Evolutionary conservation across 2,113 vertebrate genomes (phyloP).

Genomic region (Illadopsis cleaveri): DNA sequence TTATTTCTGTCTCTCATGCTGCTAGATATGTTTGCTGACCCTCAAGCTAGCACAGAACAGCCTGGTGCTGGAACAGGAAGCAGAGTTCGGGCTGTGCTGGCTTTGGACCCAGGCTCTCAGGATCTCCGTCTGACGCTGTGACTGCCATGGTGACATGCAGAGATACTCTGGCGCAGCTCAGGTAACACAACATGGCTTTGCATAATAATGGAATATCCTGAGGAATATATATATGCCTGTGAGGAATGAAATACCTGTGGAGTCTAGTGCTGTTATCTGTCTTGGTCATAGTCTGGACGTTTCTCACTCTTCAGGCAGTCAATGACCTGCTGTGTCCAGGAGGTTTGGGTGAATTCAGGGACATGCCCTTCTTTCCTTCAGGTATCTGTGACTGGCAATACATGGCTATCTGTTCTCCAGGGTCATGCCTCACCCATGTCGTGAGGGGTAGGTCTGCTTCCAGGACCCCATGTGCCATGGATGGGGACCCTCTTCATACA

Average conservation of each 20-base stretch:
- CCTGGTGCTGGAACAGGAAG: neutral
- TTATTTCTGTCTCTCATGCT: neutral
- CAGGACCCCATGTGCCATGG: neutral
- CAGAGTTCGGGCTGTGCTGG: neutral
- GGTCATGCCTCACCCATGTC: neutral
- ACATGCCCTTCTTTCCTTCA: neutral
- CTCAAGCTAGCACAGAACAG: constrained; percentile 14
- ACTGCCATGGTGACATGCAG: neutral
- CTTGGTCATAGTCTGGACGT: neutral
- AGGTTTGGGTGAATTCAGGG: neutral
- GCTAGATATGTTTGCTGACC: neutral
- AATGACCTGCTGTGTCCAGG: neutral
- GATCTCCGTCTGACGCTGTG: neutral
- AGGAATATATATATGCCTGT: neutral
- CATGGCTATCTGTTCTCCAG: neutral
- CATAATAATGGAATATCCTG: neutral
- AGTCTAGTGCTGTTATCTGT: neutral
- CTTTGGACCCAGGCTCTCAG: neutral
- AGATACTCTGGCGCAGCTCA: neutral
- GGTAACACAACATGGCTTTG: neutral
- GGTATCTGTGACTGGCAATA: neutral
- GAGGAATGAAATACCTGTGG: neutral
- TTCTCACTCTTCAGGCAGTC: neutral
- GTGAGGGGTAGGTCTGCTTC: neutral
- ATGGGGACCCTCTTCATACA: neutral